Conservation (phyloP, 2,888 invertebrate species). For the Listrodromus nycthemerus region DNA sequence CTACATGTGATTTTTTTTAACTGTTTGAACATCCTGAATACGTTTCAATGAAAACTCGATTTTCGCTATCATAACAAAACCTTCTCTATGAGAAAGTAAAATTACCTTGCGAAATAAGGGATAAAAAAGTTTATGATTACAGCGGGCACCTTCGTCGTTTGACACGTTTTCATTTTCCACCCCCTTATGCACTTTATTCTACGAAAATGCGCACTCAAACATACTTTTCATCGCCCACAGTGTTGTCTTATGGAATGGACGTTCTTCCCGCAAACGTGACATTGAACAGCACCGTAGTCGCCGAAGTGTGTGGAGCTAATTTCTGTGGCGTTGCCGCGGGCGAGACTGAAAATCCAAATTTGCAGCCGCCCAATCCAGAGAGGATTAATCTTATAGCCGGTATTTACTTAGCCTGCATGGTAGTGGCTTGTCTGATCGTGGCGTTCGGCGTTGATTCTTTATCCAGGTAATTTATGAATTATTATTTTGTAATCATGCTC, state of each 20-base stretch:
- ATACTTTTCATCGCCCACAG: conserved; percentile 69
- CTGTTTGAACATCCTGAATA: too few relatives aligned
- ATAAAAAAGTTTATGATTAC: neutral
- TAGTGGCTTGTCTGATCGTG: conserved; percentile 90
- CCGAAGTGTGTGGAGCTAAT: conserved; percentile 90
- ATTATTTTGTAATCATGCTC: neutral
- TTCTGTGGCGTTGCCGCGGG: conserved; percentile 88
- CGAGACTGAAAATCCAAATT: conserved; percentile 88
- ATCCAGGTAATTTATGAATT: conserved; percentile 86
- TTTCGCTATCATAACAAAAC: too few relatives aligned
- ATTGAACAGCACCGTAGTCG: conserved; percentile 84
- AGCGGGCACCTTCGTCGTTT: neutral
- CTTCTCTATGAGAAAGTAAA: too few relatives aligned
- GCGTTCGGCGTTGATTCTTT: conserved; percentile 93
- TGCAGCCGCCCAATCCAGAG: conserved; percentile 89
- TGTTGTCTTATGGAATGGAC: conserved; percentile 81
- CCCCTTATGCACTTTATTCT: neutral
- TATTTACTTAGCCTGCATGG: conserved; percentile 93
- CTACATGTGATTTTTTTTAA: too few relatives aligned
- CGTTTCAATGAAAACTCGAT: too few relatives aligned
- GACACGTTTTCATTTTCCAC: neutral
- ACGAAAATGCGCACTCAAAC: neutral
- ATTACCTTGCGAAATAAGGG: neutral
- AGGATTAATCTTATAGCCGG: conserved; percentile 93
- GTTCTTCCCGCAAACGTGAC: conserved; percentile 75